These are phyloP conservation scores for Eclectus roratus DNA, from an alignment of 2,113 vertebrate species.

Conservation along the genomic window DNA sequence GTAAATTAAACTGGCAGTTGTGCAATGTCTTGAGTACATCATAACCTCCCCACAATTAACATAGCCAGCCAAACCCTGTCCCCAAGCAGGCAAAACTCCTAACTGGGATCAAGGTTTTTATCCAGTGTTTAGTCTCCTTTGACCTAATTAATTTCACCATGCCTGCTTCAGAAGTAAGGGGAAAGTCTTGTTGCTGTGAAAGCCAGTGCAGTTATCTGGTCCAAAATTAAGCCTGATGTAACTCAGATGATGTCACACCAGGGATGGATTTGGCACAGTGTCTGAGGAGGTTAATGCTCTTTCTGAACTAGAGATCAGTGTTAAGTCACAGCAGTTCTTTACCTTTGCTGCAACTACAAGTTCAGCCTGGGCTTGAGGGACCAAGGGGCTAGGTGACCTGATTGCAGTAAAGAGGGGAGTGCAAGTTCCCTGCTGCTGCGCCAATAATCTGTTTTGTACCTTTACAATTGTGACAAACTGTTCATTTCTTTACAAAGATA, in stretches of 20 bases:
- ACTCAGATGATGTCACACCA: neutral
- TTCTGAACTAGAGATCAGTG: neutral
- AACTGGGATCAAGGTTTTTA: slow-evolving; percentile 20
- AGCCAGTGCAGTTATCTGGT: neutral
- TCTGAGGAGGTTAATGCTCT: neutral
- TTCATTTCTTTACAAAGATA: neutral
- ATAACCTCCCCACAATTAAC: neutral
- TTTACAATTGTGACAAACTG: neutral
- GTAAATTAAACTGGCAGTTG: neutral
- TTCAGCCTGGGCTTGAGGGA: neutral
- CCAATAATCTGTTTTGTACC: neutral
- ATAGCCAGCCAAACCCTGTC: slow-evolving; percentile 1
- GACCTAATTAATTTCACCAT: slow-evolving; percentile 16
- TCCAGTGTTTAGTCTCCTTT: slow-evolving; percentile 22
- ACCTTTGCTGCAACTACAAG: neutral
- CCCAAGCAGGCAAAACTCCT: neutral
- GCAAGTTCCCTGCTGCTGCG: neutral
- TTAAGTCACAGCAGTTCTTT: neutral
- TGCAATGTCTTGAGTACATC: slow-evolving; percentile 9
- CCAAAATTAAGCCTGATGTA: slow-evolving; percentile 13
- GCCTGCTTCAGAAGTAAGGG: neutral
- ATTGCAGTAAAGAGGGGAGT: neutral
- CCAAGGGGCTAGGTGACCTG: neutral
- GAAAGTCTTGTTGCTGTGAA: neutral
- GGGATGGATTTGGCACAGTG: neutral